Conservation (phyloP, 2,888 invertebrate genomes). For the Metalampra italica region DNA sequence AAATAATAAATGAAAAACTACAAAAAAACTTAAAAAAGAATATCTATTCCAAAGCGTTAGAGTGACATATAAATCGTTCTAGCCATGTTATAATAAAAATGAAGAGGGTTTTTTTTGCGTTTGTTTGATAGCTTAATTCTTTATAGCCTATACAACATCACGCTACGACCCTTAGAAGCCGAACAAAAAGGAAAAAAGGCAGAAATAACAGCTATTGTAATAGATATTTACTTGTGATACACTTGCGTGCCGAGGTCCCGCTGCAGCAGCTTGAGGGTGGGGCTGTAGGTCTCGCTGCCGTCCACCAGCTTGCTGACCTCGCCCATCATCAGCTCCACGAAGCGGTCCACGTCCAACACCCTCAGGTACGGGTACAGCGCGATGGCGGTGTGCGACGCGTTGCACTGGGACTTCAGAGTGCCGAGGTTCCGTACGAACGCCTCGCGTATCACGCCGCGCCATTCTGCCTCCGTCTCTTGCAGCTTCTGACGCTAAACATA, state of each 20-base stretch:
- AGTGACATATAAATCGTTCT: too few relatives aligned
- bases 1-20: too few relatives aligned
- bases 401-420: slow-evolving; percentile 80
- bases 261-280: slow-evolving; percentile 81
- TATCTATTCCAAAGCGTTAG: too few relatives aligned
- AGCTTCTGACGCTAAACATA: slow-evolving; percentile 79
- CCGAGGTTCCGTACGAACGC: slow-evolving; percentile 85
- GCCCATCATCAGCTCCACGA: slow-evolving; percentile 81
- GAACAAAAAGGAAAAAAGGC: too few relatives aligned
- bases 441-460: slow-evolving; percentile 80
- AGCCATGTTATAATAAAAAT: too few relatives aligned
- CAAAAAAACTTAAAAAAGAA: too few relatives aligned
- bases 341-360: slow-evolving; percentile 76
- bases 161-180: too few relatives aligned
- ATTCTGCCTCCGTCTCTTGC: slow-evolving; percentile 79
- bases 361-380: slow-evolving; percentile 86
- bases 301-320: slow-evolving; percentile 85
- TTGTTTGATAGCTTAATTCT: too few relatives aligned
- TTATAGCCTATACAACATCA: too few relatives aligned
- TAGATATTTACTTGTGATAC: slow-evolving; percentile 70
- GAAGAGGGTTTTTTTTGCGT: too few relatives aligned
- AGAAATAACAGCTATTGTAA: too few relatives aligned
- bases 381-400: slow-evolving; percentile 74
- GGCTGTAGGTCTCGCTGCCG: slow-evolving; percentile 89
- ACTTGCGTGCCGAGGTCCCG: slow-evolving; percentile 84